These are phyloP conservation scores for Gymnothorax javanicus DNA, from an alignment of 2,797 vertebrate species.

Conservation along the genomic window DNA sequence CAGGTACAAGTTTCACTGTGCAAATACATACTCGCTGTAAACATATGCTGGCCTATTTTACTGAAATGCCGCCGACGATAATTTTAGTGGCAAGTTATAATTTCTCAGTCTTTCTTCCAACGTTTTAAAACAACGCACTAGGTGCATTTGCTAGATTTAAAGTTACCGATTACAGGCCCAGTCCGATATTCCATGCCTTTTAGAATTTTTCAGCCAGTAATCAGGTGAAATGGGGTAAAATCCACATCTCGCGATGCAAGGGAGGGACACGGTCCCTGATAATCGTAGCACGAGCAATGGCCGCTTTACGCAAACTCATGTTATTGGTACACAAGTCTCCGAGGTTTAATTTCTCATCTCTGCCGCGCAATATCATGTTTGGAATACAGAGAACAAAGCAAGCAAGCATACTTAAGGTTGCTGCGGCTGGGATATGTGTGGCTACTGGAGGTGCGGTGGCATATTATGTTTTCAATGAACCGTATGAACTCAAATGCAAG, in stretches of 20 bases:
- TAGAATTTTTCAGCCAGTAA: conserved; percentile 2
- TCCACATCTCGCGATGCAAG: conserved; percentile 69
- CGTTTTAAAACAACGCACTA: background rate
- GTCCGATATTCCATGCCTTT: background rate
- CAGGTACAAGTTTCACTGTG: background rate
- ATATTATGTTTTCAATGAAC: conserved; percentile 28
- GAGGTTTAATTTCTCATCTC: conserved; percentile 37
- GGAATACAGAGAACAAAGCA: conserved; percentile 25
- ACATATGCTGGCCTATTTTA: background rate
- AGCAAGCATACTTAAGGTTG: conserved; percentile 39
- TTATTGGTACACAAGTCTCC: conserved; percentile 34
- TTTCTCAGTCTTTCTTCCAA: background rate
- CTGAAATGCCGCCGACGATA: background rate
- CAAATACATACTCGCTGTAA: background rate
- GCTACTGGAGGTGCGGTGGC: conserved; percentile 50
- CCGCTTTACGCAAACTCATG: conserved; percentile 65
- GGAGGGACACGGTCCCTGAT: conserved; percentile 30
- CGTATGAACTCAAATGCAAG: conserved; percentile 3
- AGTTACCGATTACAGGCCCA: background rate
- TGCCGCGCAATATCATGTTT: conserved; percentile 31
- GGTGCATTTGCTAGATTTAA: background rate
- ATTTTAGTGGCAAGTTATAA: background rate
- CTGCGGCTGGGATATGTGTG: conserved; percentile 44
- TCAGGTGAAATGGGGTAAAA: conserved; percentile 31
- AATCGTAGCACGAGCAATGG: conserved; percentile 64